Conservation (phyloP, 2,113 vertebrate genomes). For the Brachypodius melanocephalos region DNA sequence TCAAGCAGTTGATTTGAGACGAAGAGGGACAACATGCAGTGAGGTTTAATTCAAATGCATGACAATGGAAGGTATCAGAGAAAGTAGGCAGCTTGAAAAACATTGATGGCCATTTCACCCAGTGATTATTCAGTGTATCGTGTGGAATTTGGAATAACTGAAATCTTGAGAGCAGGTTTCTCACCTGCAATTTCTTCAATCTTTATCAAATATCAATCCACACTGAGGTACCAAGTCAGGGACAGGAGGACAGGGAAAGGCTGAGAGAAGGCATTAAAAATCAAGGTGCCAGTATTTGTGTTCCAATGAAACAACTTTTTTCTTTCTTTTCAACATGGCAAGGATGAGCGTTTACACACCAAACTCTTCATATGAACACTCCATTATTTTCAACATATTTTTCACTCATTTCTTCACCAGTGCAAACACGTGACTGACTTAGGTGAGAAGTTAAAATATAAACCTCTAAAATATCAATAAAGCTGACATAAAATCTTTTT, state of each 20-base stretch:
- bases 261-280: not conserved
- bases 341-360: not conserved
- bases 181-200: not conserved
- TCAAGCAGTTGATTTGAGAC: not conserved
- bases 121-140: not conserved
- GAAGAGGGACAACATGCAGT: not conserved
- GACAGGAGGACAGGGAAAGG: not conserved
- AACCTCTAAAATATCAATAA: conserved; percentile 62
- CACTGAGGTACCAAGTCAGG: not conserved
- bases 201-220: not conserved
- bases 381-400: not conserved
- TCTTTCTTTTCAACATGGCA: not conserved
- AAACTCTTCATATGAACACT: not conserved
- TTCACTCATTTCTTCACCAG: not conserved
- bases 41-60: not conserved
- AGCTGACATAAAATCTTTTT: conserved; percentile 49
- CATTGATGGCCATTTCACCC: not conserved
- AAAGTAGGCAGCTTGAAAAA: not conserved
- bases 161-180: not conserved
- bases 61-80: not conserved
- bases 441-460: conserved; percentile 63
- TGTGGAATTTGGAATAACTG: not conserved
- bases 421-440: not conserved
- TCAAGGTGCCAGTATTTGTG: not conserved
- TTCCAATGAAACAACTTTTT: not conserved